These are phyloP conservation scores for Neoascia interrupta DNA, from an alignment of 2,888 invertebrate genomes.

Conservation along the genomic window DNA sequence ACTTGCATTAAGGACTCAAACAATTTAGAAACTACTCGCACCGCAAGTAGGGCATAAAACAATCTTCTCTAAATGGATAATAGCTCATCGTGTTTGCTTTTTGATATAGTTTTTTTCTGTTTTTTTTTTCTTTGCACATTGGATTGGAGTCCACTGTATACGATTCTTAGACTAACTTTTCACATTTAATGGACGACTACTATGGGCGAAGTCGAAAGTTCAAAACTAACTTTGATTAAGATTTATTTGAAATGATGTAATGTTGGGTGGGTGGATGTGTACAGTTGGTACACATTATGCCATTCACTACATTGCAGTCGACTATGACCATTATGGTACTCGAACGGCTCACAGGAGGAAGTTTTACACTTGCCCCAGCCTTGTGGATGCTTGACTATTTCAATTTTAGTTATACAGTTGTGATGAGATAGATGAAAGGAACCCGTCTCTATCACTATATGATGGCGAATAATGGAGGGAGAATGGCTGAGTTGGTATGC, in stretches of 20 bases:
- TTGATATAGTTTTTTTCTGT: too few relatives aligned
- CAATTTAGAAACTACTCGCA: too few relatives aligned
- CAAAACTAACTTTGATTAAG: constrained; percentile 69
- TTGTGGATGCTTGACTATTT: constrained; percentile 36
- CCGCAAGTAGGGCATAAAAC: constrained; percentile 20
- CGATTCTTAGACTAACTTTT: constrained; percentile 60
- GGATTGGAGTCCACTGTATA: constrained; percentile 30
- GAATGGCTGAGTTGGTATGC: constrained; percentile 38
- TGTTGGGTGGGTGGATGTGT: constrained; percentile 1
- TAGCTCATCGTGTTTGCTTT: constrained; percentile 4
- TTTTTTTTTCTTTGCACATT: background rate
- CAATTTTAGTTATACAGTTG: constrained; percentile 30
- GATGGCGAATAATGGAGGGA: background rate
- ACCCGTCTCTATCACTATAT: background rate
- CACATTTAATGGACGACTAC: constrained; percentile 51
- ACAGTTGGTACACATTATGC: background rate
- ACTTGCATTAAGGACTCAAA: too few relatives aligned
- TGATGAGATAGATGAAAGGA: background rate
- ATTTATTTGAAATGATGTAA: constrained; percentile 66
- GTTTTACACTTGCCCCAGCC: constrained; percentile 10
- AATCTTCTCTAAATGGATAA: constrained; percentile 11
- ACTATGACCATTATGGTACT: constrained; percentile 4
- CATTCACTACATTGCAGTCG: background rate
- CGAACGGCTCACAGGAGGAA: constrained; percentile 19
- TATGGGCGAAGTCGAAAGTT: constrained; percentile 55